Conservation (phyloP, 2,113 vertebrate genomes). For the Etheostoma cragini region DNA sequence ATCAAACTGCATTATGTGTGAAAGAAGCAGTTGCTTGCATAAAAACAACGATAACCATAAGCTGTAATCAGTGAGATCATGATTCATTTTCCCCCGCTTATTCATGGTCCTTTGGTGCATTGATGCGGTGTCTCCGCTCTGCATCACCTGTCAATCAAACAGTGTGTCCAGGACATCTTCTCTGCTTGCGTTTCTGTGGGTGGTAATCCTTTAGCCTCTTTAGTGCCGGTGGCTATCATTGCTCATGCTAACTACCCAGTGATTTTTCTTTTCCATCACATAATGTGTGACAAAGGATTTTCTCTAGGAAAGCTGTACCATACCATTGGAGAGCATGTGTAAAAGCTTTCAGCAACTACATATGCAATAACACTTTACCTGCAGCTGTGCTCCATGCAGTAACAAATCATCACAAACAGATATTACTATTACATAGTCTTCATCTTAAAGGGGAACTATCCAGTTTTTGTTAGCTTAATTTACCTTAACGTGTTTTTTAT, state of each 20-base stretch:
- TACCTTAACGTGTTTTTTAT: too few species aligned
- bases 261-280: conserved; percentile 6
- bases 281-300: neutral
- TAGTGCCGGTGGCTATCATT: neutral
- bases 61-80: conserved; percentile 36
- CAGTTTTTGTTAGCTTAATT: too few species aligned
- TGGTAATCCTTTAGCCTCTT: conserved; percentile 24
- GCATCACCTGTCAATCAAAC: conserved; percentile 52
- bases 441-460: neutral
- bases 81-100: conserved; percentile 13
- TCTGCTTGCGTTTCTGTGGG: conserved; percentile 26
- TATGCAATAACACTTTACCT: neutral
- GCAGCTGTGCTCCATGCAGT: neutral
- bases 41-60: neutral
- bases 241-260: neutral
- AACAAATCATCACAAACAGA: too few species aligned
- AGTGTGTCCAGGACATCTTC: conserved; percentile 2
- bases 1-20: conserved; percentile 24
- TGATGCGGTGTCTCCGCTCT: neutral
- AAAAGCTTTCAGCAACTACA: neutral
- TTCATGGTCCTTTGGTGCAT: conserved; percentile 11
- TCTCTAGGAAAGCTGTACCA: neutral
- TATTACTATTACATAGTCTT: neutral
- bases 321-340: neutral
- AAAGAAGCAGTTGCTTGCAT: neutral